Percentiles rank a stretch among this genome's conserved stretches.
phyloP scores from a whole-genome alignment of 2,888 invertebrate genomes.

The Drosophila algonquin region DNA sequence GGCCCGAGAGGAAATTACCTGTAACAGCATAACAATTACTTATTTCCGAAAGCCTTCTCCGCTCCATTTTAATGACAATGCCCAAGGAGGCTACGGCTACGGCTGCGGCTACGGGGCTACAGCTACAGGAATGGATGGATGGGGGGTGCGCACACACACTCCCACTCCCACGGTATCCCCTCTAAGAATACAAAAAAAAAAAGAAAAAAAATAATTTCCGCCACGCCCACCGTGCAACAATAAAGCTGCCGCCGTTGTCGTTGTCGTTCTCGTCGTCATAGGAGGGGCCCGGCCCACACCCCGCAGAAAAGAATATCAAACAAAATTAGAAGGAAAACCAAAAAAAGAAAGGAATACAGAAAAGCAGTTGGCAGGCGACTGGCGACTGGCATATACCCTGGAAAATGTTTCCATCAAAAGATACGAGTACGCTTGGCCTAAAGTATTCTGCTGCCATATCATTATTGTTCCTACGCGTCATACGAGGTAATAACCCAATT shows the following conservation, averaged over 20 bases:
- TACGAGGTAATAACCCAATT: background rate
- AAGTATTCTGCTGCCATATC: no score
- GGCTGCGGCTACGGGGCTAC: background rate
- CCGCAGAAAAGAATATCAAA: slow-evolving; percentile 10
- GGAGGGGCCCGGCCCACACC: no score
- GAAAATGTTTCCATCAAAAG: background rate
- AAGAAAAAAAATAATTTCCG: slow-evolving; percentile 61
- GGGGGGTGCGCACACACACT: no score
- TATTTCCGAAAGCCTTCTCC: slow-evolving; percentile 54
- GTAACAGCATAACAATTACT: slow-evolving; percentile 58
- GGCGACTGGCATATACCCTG: background rate
- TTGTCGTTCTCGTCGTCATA: no score
- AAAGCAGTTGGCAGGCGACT: background rate
- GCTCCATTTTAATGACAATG: slow-evolving; percentile 43
- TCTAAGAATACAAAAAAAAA: slow-evolving; percentile 33
- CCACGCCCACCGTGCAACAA: slow-evolving; percentile 48
- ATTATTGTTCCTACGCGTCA: no score
- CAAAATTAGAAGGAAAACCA: background rate
- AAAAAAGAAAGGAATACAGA: background rate
- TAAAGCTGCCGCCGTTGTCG: slow-evolving; percentile 19
- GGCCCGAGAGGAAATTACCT: slow-evolving; percentile 59
- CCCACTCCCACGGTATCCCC: background rate
- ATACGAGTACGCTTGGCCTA: no score
- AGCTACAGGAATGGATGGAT: background rate
- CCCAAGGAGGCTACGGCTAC: slow-evolving; percentile 18